Conservation (phyloP, 2,797 vertebrate genomes). For the Scolopax rusticola region DNA sequence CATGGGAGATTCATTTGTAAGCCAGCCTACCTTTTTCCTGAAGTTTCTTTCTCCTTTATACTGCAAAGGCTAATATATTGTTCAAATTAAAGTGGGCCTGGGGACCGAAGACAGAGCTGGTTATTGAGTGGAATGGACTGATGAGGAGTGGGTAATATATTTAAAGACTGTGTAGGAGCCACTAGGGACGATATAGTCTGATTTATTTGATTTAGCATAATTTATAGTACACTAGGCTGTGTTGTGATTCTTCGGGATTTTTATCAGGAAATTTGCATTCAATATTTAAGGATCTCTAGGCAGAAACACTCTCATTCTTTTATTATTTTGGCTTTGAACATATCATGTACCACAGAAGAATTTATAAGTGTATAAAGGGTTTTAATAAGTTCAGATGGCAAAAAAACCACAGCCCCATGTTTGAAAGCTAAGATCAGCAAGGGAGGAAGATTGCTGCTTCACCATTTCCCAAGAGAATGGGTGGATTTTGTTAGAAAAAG, state of each 20-base stretch:
- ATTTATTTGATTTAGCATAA: constrained; percentile 63
- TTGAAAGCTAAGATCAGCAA: neutral
- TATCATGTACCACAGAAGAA: neutral
- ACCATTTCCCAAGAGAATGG: neutral
- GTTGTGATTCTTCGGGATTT: constrained; percentile 51
- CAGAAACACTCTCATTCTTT: constrained; percentile 27
- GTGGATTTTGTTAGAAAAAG: neutral
- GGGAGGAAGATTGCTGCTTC: neutral
- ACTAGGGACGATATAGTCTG: constrained; percentile 44
- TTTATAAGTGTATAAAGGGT: constrained; percentile 15
- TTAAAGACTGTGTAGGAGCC: constrained; percentile 54
- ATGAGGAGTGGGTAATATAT: constrained; percentile 65
- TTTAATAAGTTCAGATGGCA: constrained; percentile 29
- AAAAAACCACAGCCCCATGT: neutral
- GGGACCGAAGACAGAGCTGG: constrained; percentile 44
- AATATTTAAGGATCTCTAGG: constrained; percentile 51
- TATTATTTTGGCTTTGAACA: constrained; percentile 45
- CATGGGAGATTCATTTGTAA: constrained; percentile 49
- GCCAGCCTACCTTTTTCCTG: constrained; percentile 1
- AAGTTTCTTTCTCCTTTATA: constrained; percentile 42
- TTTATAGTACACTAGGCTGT: constrained; percentile 45
- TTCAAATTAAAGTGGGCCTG: constrained; percentile 26
- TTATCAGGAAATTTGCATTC: constrained; percentile 59
- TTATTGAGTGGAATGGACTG: constrained; percentile 65
- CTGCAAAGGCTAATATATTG: constrained; percentile 52